Evolutionary conservation across 2,113 vertebrate genomes (phyloP).

Genomic region (Emydura subglobosa): DNA sequence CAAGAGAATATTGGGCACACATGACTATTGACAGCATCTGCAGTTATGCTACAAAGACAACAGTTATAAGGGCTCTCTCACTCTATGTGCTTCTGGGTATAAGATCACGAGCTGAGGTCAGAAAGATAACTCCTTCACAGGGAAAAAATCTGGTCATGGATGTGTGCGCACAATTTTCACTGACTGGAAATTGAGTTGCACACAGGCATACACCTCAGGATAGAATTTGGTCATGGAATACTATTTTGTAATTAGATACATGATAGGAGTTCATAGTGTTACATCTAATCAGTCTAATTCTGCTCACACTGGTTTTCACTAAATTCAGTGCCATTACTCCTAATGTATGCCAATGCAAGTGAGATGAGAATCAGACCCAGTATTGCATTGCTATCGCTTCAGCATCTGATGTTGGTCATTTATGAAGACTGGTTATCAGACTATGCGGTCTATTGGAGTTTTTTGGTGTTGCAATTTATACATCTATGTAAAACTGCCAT

Average conservation of each 20-base stretch:
- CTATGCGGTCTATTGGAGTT: not conserved
- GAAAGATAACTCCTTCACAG: not conserved
- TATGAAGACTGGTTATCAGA: not conserved
- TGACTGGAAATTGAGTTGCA: not conserved
- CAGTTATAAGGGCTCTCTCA: not conserved
- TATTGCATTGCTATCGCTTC: not conserved
- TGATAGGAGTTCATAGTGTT: not conserved
- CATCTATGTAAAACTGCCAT: not conserved
- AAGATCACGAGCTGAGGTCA: conserved; percentile 7
- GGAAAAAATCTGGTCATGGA: not conserved
- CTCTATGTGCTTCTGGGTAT: not conserved
- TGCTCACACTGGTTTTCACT: not conserved
- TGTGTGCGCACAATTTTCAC: not conserved
- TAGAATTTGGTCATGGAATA: not conserved
- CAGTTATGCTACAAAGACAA: not conserved
- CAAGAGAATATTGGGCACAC: not conserved
- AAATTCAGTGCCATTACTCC: not conserved
- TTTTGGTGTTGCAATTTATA: not conserved
- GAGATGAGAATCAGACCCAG: not conserved
- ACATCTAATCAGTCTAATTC: not conserved
- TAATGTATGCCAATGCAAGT: not conserved
- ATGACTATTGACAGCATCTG: conserved; percentile 47
- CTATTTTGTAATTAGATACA: not conserved
- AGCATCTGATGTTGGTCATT: not conserved
- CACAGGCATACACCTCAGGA: not conserved